Percentiles rank a stretch among this genome's conserved stretches.
phyloP scores from a whole-genome alignment of 2,797 vertebrate genomes.

The Phataginus tricuspis region DNA sequence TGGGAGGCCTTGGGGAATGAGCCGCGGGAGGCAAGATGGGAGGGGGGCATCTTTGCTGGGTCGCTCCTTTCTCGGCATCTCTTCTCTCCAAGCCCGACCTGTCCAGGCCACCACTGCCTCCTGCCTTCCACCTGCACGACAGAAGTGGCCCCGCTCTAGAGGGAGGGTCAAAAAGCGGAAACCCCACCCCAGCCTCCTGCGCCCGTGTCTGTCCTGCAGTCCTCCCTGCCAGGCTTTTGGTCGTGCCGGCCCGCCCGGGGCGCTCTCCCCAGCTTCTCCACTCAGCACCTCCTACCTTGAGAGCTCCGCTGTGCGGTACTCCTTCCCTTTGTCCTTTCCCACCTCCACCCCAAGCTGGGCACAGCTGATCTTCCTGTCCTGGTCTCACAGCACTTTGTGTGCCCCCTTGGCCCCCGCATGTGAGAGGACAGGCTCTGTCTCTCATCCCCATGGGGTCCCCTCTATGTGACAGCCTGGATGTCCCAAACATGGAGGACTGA shows the following conservation, averaged over 20 bases:
- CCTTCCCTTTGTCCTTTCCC: neutral
- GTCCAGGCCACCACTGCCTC: neutral
- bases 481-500: neutral
- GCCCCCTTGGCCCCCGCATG: neutral
- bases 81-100: neutral
- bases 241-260: neutral
- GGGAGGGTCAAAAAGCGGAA: neutral
- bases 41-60: neutral
- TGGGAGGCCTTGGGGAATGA: neutral
- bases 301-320: neutral
- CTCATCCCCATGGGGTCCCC: neutral
- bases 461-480: neutral
- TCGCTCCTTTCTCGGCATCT: neutral
- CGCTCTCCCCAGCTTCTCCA: neutral
- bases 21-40: neutral
- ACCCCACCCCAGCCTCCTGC: neutral
- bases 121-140: neutral
- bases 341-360: neutral
- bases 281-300: neutral
- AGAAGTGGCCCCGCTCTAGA: neutral
- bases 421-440: neutral
- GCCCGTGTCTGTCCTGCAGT: fast-evolving
- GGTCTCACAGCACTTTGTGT: neutral
- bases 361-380: neutral
- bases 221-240: neutral